Evolutionary conservation across 53 echinoderm and acorn worm species (phyloP), one percentile per base, ranked within the genome.

Genomic region (Arbacia lixula): DNA sequence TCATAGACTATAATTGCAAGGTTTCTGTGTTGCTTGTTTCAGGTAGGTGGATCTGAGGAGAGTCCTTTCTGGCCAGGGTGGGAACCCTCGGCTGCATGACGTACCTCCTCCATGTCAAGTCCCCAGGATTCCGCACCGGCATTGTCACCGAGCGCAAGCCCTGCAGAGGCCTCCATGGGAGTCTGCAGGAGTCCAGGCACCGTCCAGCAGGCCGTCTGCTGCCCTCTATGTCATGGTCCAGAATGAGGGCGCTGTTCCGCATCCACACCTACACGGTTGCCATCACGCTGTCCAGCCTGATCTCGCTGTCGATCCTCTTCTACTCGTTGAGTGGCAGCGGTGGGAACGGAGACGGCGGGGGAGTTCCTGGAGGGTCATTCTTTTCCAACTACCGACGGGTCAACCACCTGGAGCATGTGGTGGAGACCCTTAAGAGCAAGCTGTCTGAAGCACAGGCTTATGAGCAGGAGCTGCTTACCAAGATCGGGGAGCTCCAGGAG

Each of bases 371-470:
- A 6, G 63, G 64, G 11, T 62, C 63, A 3, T 33, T 81, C 28
- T 81, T 81, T n/a, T 43, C 62, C 25, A 81, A 81, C 82, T 63
- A 62, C 82, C 50, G 33, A 29, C 35, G 34, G 82, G 32, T 81
- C 33, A 81, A 63, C 17, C 82, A 81, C 50, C 35, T 81, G 32
- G 82, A 81, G 64, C 62, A 81, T 81, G 82, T 43, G 3, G 82
- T 81, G 33, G 32, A 81, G 27, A 63, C 63, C 1, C 39, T 81
- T 41, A 49, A 64, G 35, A 81, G 34, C 51, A 81, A 81, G 64
- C 82, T 81, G 32, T 81, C 82, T 19, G 82, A 81, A 33, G 82
- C 82, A 26, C 38, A 63, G 34, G 82, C 82, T 34, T 81, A 81
- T 20, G 82, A 81, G 64, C 36, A 81, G 21, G 82, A 81, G 63